Base-by-base conservation (phyloP, 1,140 invertebrate genomes). In the Macrocentrus cingulum region DNA sequence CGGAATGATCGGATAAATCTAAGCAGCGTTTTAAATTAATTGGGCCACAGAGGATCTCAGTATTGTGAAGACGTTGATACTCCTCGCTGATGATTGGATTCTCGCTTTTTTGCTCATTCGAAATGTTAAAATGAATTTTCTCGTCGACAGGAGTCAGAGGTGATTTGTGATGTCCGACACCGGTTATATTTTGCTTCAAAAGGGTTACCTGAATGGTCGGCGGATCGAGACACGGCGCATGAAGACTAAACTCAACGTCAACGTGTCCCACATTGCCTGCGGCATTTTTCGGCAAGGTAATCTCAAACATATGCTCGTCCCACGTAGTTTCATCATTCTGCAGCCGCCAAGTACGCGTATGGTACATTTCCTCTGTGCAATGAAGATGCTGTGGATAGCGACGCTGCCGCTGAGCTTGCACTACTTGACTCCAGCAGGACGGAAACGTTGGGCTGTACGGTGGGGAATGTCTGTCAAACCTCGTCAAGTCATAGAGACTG, bases 301-400 rank as follows among this genome's bases (percentile, higher is more conserved):
- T 79, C 75, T 96, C 93, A 71, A 97, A 88, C 11, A 95, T 83
- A 67, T 97, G 93, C 67, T 95, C 94, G 68, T 95, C 91, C 90
- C 91, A 95, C 1, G 91, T 92, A 7, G 87, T 83, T 76, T 87
- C 85, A 59, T 94, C 92, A 64, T 89, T 89, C 69, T 95, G 91
- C 2, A 95, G 79, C 58, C 91, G 83, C 91, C 91, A 95, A 0
- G 90, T 92, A 55, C 91, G 83, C 4, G 90, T 92, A 50, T 88
- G 85, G 65, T 92, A 87, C 56, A 90, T 87, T 65, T 89, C 88
- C 65, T 93, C 91, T 1, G 85, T 84, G 62, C 85, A 86, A 60
- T 88, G 86, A 50, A 91, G 75, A 72, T 90, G 87, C 63, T 91
- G 89, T 0, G 90, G 90, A 76, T 91, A 88, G 13, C 89, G 84